These are phyloP conservation scores for Drosophila subobscura DNA, from an alignment of 1,140 invertebrate species.

Conservation along the genomic window DNA sequence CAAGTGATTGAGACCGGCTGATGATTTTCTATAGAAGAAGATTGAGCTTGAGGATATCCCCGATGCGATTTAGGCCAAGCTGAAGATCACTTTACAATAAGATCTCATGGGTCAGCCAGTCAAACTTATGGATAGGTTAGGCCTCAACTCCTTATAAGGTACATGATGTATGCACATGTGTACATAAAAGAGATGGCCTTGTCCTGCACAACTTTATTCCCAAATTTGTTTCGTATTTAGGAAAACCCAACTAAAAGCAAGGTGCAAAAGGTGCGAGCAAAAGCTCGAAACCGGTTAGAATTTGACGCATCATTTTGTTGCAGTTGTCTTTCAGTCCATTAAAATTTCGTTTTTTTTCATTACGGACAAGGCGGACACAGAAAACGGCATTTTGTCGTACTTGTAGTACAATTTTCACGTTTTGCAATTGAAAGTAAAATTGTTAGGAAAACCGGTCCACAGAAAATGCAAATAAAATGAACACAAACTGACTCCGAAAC, in stretches of 20 bases:
- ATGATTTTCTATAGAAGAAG: slow-evolving; percentile 20
- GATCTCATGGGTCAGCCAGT: neutral
- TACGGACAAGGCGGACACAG: slow-evolving; percentile 30
- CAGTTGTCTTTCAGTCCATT: slow-evolving; percentile 35
- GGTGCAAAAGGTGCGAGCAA: slow-evolving; percentile 12
- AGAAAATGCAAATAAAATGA: slow-evolving; percentile 8
- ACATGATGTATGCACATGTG: too few relatives aligned
- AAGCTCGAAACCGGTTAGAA: slow-evolving; percentile 70
- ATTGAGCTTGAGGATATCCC: slow-evolving; percentile 30
- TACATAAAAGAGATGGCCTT: too few relatives aligned
- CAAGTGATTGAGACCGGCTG: slow-evolving; percentile 39
- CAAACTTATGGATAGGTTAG: neutral
- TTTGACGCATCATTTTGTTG: slow-evolving; percentile 34
- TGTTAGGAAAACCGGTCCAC: slow-evolving; percentile 60
- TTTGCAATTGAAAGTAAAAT: slow-evolving; percentile 75
- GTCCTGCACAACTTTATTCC: neutral
- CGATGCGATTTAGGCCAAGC: slow-evolving; percentile 40
- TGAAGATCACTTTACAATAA: slow-evolving; percentile 21
- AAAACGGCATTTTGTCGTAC: slow-evolving; percentile 13
- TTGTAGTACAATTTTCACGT: slow-evolving; percentile 53
- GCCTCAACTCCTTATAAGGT: too few relatives aligned
- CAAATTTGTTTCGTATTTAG: neutral
- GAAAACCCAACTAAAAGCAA: slow-evolving; percentile 5
- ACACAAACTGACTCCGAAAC: slow-evolving; percentile 9
- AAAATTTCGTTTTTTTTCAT: slow-evolving; percentile 70